Conservation (phyloP, 2,888 invertebrate genomes). For the Spilosoma lubricipeda region DNA sequence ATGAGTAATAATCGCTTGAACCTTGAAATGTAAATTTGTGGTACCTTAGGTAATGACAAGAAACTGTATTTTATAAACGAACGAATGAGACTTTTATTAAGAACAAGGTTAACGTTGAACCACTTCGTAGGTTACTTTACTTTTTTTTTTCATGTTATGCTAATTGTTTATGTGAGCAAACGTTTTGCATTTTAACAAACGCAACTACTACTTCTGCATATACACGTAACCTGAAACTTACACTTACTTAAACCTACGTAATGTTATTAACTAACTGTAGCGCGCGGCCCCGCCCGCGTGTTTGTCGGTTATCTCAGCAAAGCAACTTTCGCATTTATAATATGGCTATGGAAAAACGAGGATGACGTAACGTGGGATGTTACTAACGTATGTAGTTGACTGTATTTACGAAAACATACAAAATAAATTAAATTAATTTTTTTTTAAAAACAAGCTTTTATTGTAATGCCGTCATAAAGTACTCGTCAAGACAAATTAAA, state of each 20-base stretch:
- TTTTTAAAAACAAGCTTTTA: too few relatives aligned
- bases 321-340: too few relatives aligned
- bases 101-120: background rate
- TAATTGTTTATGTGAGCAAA: background rate
- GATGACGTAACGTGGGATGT: too few relatives aligned
- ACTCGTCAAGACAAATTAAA: too few relatives aligned
- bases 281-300: too few relatives aligned
- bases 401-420: background rate
- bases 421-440: too few relatives aligned
- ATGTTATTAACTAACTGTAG: too few relatives aligned
- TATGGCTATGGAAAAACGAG: too few relatives aligned
- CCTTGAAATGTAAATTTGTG: conserved; percentile 10
- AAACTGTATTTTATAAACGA: conserved; percentile 6
- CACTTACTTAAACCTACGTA: background rate
- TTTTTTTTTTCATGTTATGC: background rate
- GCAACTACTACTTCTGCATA: background rate
- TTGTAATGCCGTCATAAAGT: too few relatives aligned
- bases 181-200: background rate
- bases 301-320: too few relatives aligned
- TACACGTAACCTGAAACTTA: background rate
- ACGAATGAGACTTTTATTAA: conserved; percentile 2
- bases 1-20: conserved; percentile 3
- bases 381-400: too few relatives aligned
- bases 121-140: background rate
- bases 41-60: background rate